Percentiles rank a stretch among this genome's conserved stretches.
These are phyloP conservation scores for Perognathus longimembris DNA, from an alignment of 2,113 vertebrate genomes.

Conservation along the genomic window DNA sequence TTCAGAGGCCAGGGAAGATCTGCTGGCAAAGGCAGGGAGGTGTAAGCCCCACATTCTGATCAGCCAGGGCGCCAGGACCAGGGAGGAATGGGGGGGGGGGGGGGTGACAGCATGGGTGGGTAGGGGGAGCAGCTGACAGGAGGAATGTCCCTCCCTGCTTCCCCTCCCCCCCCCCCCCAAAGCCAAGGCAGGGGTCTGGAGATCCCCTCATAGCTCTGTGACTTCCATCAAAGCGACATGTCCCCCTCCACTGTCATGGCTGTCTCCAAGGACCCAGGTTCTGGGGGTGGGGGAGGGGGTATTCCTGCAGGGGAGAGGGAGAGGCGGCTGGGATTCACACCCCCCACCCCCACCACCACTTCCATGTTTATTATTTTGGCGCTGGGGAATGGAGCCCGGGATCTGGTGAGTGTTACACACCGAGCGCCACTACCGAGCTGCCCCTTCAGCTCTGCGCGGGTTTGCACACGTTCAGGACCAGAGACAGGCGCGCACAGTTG, in stretches of 20 bases:
- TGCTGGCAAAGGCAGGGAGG: not conserved
- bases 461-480: not conserved
- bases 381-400: not conserved
- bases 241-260: not conserved
- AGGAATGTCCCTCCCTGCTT: not conserved
- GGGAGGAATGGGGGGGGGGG: too few species aligned
- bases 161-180: not conserved
- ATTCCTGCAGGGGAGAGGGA: not conserved
- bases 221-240: not conserved
- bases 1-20: not conserved
- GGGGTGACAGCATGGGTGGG: accelerated
- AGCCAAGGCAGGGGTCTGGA: not conserved
- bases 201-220: not conserved
- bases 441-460: not conserved
- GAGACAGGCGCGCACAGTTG: not conserved
- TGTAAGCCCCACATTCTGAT: not conserved
- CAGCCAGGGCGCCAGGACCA: accelerated
- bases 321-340: not conserved
- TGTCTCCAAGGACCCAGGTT: not conserved
- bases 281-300: not conserved
- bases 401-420: not conserved
- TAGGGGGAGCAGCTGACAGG: not conserved
- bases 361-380: not conserved
- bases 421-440: not conserved
- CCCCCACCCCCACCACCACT: too few species aligned